Conservation (phyloP, 2,888 invertebrate species). For the Monochamus alternatus region DNA sequence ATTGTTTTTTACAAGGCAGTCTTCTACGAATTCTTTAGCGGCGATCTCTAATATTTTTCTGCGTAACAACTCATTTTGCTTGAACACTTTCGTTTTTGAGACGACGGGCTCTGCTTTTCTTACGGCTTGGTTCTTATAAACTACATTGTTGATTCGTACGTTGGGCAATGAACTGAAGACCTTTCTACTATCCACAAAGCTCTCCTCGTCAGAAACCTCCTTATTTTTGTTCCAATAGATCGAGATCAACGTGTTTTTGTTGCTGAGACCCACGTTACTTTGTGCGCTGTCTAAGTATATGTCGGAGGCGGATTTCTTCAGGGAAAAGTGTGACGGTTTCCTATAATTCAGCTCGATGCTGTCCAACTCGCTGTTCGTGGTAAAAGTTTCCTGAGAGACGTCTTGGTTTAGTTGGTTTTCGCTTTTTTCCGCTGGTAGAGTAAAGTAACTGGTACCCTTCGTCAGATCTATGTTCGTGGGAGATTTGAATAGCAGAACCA, state of each 20-base stretch:
- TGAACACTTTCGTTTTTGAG: slow-evolving; percentile 9
- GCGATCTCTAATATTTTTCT: slow-evolving; percentile 56
- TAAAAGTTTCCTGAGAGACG: slow-evolving; percentile 2
- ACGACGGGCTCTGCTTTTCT: not conserved
- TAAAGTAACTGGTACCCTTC: slow-evolving; percentile 34
- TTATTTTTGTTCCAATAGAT: slow-evolving; percentile 28
- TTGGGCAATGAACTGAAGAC: slow-evolving; percentile 16
- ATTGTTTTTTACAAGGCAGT: slow-evolving; percentile 35
- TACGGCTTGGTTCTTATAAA: not conserved
- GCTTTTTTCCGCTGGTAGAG: not conserved
- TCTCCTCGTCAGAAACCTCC: slow-evolving; percentile 33
- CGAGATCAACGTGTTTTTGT: slow-evolving; percentile 32
- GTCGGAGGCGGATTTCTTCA: slow-evolving; percentile 37
- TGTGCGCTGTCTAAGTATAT: slow-evolving; percentile 17
- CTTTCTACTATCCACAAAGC: slow-evolving; percentile 11
- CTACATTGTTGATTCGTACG: not conserved
- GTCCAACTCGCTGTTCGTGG: slow-evolving; percentile 10
- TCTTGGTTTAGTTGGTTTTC: not conserved
- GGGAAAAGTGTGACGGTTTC: slow-evolving; percentile 17
- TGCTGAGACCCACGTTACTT: slow-evolving; percentile 3
- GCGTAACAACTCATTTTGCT: slow-evolving; percentile 38
- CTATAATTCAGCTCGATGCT: slow-evolving; percentile 6
- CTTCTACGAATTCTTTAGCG: slow-evolving; percentile 55
- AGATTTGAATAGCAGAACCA: slow-evolving; percentile 46
- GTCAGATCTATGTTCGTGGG: slow-evolving; percentile 40